Evolutionary conservation across 1,140 invertebrate species (phyloP).

Genomic region (Rhagoletis pomonella): DNA sequence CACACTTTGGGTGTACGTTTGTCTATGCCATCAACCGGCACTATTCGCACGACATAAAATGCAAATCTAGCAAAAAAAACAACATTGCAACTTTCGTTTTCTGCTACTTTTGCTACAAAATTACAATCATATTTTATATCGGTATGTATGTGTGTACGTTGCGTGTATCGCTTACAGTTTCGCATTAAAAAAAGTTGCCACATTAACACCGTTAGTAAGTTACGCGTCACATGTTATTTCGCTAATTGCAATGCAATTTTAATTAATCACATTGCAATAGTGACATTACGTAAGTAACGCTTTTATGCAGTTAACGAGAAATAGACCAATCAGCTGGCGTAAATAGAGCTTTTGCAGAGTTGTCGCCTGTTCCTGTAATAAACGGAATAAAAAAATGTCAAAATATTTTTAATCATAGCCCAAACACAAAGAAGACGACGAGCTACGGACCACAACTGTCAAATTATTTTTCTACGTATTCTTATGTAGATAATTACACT

Average conservation of each 20-base stretch:
- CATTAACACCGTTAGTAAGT: constrained; percentile 39
- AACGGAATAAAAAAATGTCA: too few species aligned
- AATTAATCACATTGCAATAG: constrained; percentile 44
- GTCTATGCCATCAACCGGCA: background rate
- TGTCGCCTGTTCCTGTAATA: too few species aligned
- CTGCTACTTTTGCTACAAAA: background rate
- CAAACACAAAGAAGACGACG: too few species aligned
- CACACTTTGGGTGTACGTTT: background rate
- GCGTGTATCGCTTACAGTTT: background rate
- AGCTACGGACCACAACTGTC: too few species aligned
- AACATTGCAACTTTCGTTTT: constrained; percentile 25
- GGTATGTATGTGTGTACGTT: background rate
- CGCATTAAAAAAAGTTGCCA: constrained; percentile 11
- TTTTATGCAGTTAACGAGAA: background rate
- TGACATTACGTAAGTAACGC: constrained; percentile 36
- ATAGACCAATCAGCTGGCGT: background rate
- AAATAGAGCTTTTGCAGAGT: too few species aligned
- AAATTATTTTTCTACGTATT: too few species aligned
- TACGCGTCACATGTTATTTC: constrained; percentile 37
- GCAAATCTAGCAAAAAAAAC: constrained; percentile 20
- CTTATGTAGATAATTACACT: too few species aligned
- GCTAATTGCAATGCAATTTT: constrained; percentile 38
- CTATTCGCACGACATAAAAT: background rate
- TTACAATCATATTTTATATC: too few species aligned
- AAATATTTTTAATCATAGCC: too few species aligned